Evolutionary conservation across 2,797 vertebrate genomes (phyloP).

Genomic region (Lagodon rhomboides): DNA sequence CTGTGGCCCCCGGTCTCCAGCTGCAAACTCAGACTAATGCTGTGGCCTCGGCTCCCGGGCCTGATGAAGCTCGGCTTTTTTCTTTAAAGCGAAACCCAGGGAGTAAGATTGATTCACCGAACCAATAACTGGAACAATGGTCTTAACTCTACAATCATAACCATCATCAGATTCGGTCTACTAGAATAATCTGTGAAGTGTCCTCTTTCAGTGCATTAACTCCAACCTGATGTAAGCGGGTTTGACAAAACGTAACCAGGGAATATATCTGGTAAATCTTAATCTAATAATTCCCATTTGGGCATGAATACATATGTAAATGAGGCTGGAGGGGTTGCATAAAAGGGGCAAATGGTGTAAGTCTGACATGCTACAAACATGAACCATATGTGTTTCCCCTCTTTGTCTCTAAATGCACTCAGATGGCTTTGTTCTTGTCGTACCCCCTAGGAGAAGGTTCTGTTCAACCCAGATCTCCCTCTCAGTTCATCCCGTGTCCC

Average conservation of each 20-base stretch:
- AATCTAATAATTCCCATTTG: conserved; percentile 78
- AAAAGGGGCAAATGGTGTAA: conserved; percentile 71
- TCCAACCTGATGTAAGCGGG: conserved; percentile 63
- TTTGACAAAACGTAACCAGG: conserved; percentile 53
- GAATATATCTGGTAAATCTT: conserved; percentile 74
- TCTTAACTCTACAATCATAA: conserved; percentile 63
- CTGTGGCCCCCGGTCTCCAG: conserved; percentile 63
- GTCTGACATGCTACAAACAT: conserved; percentile 80
- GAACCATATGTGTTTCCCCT: conserved; percentile 80
- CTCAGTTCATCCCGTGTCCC: conserved; percentile 58
- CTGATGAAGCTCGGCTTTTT: conserved; percentile 52
- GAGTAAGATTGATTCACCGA: conserved; percentile 62
- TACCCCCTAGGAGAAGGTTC: conserved; percentile 72
- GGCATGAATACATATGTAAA: conserved; percentile 80
- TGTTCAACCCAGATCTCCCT: conserved; percentile 58
- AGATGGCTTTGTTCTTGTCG: conserved; percentile 79
- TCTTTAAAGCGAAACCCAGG: conserved; percentile 56
- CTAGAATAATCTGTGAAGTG: conserved; percentile 59
- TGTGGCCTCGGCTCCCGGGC: conserved; percentile 47
- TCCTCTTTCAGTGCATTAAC: conserved; percentile 66
- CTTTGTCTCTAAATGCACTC: conserved; percentile 82
- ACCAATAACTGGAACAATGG: conserved; percentile 68
- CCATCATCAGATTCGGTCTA: conserved; percentile 66
- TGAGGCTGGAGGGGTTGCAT: conserved; percentile 66
- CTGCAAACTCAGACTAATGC: conserved; percentile 60